Conservation (phyloP, 2,113 vertebrate genomes). For the Rhinogobius similis region DNA sequence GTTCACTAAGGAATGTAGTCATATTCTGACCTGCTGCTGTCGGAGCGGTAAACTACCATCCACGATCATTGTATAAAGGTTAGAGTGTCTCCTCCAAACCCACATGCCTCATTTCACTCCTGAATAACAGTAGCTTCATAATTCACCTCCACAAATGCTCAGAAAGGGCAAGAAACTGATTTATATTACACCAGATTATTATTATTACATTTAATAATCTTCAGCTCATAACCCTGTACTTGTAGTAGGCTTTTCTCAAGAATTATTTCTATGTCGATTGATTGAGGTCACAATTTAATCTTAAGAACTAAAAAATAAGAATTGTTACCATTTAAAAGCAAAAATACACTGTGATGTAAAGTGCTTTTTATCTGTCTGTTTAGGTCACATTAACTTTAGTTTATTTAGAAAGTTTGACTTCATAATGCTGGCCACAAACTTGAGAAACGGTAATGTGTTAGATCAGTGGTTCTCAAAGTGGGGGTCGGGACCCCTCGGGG, state of each 20-base stretch:
- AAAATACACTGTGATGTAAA: no score
- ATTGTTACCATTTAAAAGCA: no score
- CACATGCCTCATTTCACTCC: background rate
- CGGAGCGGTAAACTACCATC: slow-evolving; percentile 30
- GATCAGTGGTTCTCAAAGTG: no score
- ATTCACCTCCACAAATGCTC: background rate
- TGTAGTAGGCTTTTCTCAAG: no score
- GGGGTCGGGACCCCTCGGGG: no score
- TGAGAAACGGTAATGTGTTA: no score
- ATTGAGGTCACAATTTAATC: no score
- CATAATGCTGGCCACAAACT: no score
- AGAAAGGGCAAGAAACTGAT: background rate
- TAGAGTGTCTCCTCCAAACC: background rate
- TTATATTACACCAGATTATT: background rate
- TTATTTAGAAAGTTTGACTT: no score
- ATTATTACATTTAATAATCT: background rate
- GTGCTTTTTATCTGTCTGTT: no score
- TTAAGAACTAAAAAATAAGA: background rate
- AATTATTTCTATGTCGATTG: no score
- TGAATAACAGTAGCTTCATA: background rate
- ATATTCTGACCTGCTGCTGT: slow-evolving; percentile 38
- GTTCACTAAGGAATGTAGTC: slow-evolving; percentile 55
- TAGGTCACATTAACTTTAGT: no score
- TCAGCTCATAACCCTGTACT: background rate
- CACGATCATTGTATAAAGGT: slow-evolving; percentile 13